These are phyloP conservation scores for Drosophila macrothrix DNA, from an alignment of 2,888 invertebrate genomes.

Conservation along the genomic window DNA sequence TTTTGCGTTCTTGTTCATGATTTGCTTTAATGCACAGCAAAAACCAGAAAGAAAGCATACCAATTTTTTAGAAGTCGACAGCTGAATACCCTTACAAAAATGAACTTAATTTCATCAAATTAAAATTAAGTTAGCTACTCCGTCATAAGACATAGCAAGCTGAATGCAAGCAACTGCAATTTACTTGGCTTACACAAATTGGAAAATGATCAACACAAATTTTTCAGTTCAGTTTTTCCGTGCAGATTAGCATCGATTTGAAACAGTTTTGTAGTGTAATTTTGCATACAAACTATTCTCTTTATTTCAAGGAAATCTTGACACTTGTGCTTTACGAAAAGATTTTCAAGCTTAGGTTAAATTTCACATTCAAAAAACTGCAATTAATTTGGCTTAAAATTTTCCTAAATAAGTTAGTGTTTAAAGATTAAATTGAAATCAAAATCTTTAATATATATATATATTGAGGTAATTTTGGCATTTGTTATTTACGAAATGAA, in stretches of 20 bases:
- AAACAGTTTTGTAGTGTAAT: neutral
- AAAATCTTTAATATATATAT: neutral
- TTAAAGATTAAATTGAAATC: neutral
- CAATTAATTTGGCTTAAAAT: neutral
- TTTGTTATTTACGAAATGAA: neutral
- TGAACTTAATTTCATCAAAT: accelerated
- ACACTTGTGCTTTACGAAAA: neutral
- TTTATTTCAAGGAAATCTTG: neutral
- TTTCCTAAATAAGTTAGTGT: neutral
- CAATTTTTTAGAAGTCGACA: neutral
- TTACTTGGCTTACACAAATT: neutral
- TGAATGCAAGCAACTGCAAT: neutral
- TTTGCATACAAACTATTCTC: neutral
- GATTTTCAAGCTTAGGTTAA: neutral
- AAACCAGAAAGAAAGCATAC: slow-evolving; percentile 23
- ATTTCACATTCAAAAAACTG: neutral
- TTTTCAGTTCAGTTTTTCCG: neutral
- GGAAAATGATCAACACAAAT: neutral
- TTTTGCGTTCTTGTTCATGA: slow-evolving; percentile 57
- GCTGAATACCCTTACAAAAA: slow-evolving; percentile 4
- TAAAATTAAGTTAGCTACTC: neutral
- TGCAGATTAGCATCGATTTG: neutral
- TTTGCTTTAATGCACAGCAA: slow-evolving; percentile 58
- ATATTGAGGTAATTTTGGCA: neutral
- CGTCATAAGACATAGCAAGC: accelerated